These are phyloP conservation scores for Rhagoletis zephyria DNA, from an alignment of 1,140 invertebrate species.

Conservation along the genomic window DNA sequence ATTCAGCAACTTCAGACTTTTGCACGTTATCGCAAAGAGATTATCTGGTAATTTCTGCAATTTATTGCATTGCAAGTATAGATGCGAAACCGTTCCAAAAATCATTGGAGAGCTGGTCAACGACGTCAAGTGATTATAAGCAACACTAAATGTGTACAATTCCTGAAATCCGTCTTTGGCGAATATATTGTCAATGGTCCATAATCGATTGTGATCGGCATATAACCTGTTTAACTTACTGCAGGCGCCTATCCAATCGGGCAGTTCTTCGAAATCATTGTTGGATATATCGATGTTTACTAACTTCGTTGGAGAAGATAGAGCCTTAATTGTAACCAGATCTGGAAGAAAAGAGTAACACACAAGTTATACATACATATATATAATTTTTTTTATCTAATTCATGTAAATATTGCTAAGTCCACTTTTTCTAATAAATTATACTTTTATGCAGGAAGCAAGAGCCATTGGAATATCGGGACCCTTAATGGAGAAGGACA, in stretches of 20 bases:
- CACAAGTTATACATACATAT: no score
- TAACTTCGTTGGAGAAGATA: slow-evolving; percentile 77
- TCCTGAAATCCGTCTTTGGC: slow-evolving; percentile 81
- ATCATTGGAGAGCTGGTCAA: slow-evolving; percentile 81
- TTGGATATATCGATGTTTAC: slow-evolving; percentile 85
- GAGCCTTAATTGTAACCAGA: slow-evolving; percentile 63
- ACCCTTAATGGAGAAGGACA: no score
- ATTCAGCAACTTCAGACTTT: slow-evolving; percentile 82
- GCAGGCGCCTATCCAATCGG: slow-evolving; percentile 85
- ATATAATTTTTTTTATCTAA: no score
- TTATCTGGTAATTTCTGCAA: slow-evolving; percentile 82
- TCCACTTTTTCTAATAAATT: no score
- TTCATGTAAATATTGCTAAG: no score
- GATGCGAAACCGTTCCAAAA: slow-evolving; percentile 79
- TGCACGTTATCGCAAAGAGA: slow-evolving; percentile 81
- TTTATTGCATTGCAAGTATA: slow-evolving; percentile 85
- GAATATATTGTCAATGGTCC: slow-evolving; percentile 80
- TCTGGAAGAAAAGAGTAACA: slow-evolving; percentile 66
- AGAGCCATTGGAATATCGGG: no score
- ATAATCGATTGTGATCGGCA: slow-evolving; percentile 83
- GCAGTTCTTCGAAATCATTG: slow-evolving; percentile 82
- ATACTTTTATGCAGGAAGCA: no score
- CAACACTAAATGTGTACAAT: slow-evolving; percentile 81
- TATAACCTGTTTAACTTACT: slow-evolving; percentile 81
- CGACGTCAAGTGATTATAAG: slow-evolving; percentile 83